Conservation (phyloP, 2,797 vertebrate species). For the Pseudochromis fuscus region DNA sequence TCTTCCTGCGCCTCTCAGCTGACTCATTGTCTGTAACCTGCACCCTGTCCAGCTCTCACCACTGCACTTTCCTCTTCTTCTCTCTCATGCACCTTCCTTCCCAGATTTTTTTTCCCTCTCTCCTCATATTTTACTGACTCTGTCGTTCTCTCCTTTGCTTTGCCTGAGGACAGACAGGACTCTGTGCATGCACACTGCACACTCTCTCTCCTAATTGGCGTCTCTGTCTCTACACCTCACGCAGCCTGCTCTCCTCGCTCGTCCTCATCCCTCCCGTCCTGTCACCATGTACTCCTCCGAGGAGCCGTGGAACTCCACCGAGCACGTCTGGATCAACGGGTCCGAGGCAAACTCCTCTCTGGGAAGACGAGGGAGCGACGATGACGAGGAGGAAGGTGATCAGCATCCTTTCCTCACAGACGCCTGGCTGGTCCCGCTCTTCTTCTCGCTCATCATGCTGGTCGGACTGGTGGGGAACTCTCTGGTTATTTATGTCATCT, state of each 20-base stretch:
- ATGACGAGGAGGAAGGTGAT: constrained; percentile 52
- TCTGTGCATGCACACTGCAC: neutral
- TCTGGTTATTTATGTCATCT: constrained; percentile 89
- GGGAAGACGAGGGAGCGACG: constrained; percentile 35
- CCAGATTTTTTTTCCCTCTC: neutral
- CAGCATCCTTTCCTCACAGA: constrained; percentile 89
- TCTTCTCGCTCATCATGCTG: constrained; percentile 90
- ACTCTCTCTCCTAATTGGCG: constrained; percentile 19
- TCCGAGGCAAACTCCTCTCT: constrained; percentile 78
- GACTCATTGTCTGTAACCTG: neutral
- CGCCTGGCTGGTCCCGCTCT: constrained; percentile 90
- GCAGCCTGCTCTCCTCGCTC: constrained; percentile 7
- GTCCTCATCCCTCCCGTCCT: neutral
- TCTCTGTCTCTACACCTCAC: neutral
- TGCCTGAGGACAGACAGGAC: constrained; percentile 21
- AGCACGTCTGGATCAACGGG: constrained; percentile 72
- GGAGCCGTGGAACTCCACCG: constrained; percentile 80
- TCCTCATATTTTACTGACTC: neutral
- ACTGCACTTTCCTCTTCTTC: neutral
- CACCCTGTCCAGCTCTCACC: neutral
- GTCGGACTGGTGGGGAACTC: constrained; percentile 90
- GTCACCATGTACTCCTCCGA: constrained; percentile 66
- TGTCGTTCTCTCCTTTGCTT: neutral
- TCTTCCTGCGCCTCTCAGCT: neutral
- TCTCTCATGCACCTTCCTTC: neutral